Evolutionary conservation across 2,888 invertebrate species (phyloP).

Genomic region (Mystacides longicornis): DNA sequence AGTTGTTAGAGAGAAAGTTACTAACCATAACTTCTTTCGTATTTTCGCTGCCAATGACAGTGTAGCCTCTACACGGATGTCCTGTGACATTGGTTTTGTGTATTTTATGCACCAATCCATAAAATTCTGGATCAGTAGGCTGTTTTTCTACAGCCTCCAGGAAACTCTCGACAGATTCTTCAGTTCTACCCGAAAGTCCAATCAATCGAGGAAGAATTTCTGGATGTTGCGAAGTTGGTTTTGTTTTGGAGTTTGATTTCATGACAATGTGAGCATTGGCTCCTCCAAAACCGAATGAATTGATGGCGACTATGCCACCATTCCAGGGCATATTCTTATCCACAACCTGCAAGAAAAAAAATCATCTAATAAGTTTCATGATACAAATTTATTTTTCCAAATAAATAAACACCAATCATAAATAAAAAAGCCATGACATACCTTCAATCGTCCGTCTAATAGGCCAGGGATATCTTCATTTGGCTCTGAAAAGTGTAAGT

Average conservation of each 20-base stretch:
- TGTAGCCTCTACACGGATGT: constrained; percentile 77
- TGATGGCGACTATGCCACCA: constrained; percentile 87
- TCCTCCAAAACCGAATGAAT: constrained; percentile 98
- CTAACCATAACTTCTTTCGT: constrained; percentile 46
- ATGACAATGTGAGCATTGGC: constrained; percentile 90
- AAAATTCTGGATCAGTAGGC: constrained; percentile 63
- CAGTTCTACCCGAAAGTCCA: constrained; percentile 78
- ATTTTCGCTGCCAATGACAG: constrained; percentile 55
- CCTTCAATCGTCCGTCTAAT: constrained; percentile 79
- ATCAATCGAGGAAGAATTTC: constrained; percentile 57
- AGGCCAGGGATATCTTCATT: constrained; percentile 91
- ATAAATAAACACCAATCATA: neutral
- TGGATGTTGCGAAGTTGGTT: constrained; percentile 48
- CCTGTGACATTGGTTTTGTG: constrained; percentile 63
- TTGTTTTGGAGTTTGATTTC: constrained; percentile 68
- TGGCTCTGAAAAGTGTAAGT: constrained; percentile 81
- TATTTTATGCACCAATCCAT: constrained; percentile 68
- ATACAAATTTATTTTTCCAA: too few relatives aligned
- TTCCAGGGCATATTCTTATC: constrained; percentile 75
- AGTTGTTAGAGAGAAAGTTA: too few relatives aligned
- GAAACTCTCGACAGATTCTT: constrained; percentile 62
- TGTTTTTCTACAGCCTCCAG: constrained; percentile 55
- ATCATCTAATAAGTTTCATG: too few relatives aligned
- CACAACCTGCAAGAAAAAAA: too few relatives aligned
- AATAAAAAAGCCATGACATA: constrained; percentile 28